Evolutionary conservation across 2,888 invertebrate genomes (phyloP), one percentile per base, ranked within the genome.

Genomic region (Subacronicta megacephala): DNA sequence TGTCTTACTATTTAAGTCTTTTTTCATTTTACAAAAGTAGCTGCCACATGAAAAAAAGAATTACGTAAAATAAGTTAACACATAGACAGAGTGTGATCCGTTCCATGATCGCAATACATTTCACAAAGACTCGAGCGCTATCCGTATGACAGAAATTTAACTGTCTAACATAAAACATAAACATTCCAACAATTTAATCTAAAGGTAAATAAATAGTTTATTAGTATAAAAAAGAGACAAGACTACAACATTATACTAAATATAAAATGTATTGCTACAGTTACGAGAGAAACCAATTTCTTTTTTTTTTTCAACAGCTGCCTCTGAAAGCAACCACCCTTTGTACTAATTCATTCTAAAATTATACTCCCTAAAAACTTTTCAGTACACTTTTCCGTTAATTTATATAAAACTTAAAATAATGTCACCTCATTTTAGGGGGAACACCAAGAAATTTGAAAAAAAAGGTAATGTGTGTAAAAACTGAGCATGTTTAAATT

Each of bases 181-280:
- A 89, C 87, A 87, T 85, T 83, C 87, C 89, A 88, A 89, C 89
- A 88, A 88, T 86, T n/a, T 85, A 86, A 78, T 77, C 84, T 87
- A 85, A 66, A 69, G 74, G 79, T 82, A 84, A 88, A 87, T 87
- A 88, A 85, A 85, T 87, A 85, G 75, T 77, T 82, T 75, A 79
- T 77, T 77, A 76, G 73, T 76, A 75, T 73, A 78, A 80, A 78
- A 71, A 77, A 78, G 81, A 82, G 80, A 85, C 80, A 84, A 81
- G 81, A 81, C 81, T 85, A 85, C 77, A 81, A 77, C 78, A 79
- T 84, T 85, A 84, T 77, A 78, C 82, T 83, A 82, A 80, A 80
- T 81, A 80, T 77, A 82, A 84, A 85, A 85, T 84, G 80, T 83
- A 85, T 84, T 83, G 80, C 81, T 85, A 83, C 60, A 82, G 81